Percentiles rank a stretch among this genome's conserved stretches.
These are phyloP conservation scores for Acrocyrtus sp. DNA, from an alignment of 2,888 invertebrate genomes.

Conservation along the genomic window DNA sequence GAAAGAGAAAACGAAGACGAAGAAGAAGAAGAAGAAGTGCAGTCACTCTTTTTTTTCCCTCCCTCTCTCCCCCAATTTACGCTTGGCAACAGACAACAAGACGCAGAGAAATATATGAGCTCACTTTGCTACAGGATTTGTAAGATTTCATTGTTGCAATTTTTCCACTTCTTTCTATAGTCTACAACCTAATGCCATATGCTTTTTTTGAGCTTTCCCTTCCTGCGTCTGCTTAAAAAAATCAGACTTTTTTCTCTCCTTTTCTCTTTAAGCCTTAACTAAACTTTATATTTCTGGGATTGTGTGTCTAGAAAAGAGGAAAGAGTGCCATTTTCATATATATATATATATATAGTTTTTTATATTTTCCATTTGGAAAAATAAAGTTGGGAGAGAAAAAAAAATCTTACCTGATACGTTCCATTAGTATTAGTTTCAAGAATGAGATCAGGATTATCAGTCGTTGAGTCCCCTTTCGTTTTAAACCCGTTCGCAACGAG, in stretches of 20 bases:
- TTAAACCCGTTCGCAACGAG: constrained; percentile 61
- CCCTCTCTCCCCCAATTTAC: neutral
- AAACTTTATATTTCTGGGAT: too few species aligned
- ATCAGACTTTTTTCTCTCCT: too few species aligned
- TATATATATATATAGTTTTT: neutral
- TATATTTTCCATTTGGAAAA: neutral
- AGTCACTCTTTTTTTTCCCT: too few species aligned
- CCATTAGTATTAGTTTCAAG: constrained; percentile 63
- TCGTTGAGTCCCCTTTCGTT: constrained; percentile 64
- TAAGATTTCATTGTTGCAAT: constrained; percentile 41
- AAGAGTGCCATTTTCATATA: neutral
- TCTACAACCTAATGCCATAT: too few species aligned
- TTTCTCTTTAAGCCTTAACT: neutral
- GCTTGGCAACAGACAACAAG: constrained; percentile 23
- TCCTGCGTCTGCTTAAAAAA: too few species aligned
- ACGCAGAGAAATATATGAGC: constrained; percentile 34
- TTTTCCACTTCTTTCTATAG: constrained; percentile 27
- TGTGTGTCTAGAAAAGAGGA: neutral
- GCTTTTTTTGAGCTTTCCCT: too few species aligned
- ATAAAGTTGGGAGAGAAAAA: neutral
- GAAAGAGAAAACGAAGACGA: too few species aligned
- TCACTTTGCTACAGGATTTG: constrained; percentile 51
- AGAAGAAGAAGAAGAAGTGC: too few species aligned
- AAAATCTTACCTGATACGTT: constrained; percentile 59
- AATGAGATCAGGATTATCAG: constrained; percentile 68